A percentile compares a stretch with the other conserved stretches of the same genome.
Evolutionary conservation across 2,113 vertebrate genomes (phyloP).

Genomic region (Tylochromis polylepis): DNA sequence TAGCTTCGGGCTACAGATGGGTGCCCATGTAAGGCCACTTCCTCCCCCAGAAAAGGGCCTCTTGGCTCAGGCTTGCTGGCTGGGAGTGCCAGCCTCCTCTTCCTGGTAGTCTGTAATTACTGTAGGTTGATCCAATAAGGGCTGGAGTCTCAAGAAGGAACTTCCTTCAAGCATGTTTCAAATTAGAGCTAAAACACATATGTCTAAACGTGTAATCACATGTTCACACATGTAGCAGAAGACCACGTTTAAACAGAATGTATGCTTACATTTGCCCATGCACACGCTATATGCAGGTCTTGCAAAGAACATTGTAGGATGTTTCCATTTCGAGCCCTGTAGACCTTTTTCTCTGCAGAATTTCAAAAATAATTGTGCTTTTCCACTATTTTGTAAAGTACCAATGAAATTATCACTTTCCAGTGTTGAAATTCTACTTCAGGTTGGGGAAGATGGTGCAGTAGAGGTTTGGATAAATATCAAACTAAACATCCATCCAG

Average conservation of each 20-base stretch:
- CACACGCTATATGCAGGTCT: background rate
- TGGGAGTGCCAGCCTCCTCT: conserved; percentile 32
- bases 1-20: background rate
- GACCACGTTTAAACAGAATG: background rate
- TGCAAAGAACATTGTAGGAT: background rate
- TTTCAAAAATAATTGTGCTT: background rate
- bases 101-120: conserved; percentile 62
- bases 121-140: conserved; percentile 8
- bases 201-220: conserved; percentile 34
- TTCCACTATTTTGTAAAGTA: background rate
- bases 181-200: conserved; percentile 40
- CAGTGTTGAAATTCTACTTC: background rate
- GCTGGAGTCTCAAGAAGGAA: background rate
- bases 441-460: background rate
- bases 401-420: background rate
- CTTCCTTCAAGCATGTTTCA: conserved; percentile 16
- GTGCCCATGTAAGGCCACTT: conserved; percentile 65
- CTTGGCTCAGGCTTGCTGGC: background rate
- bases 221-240: background rate
- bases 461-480: background rate
- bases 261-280: background rate
- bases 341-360: background rate
- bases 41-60: conserved; percentile 35
- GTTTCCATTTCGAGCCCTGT: background rate
- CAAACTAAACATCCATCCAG: background rate